phyloP scores from a whole-genome alignment of 2,113 vertebrate species.

The Callopanchax toddi region DNA sequence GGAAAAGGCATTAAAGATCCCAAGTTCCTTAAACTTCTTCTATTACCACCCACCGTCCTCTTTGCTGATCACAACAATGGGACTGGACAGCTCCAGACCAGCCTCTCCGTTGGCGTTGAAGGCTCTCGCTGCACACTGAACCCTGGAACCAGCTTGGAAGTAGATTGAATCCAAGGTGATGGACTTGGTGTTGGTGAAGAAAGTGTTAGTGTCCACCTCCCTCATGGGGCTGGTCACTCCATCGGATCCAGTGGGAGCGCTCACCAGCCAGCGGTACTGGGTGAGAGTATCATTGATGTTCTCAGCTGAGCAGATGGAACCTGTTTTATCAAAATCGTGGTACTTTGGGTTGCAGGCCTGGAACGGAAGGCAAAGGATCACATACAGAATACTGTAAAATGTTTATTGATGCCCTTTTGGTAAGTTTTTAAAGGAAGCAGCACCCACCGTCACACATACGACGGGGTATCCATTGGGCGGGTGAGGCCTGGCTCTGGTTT shows the following conservation, averaged over 20 bases:
- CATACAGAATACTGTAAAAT: not conserved
- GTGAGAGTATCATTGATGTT: slow-evolving; percentile 86
- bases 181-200: slow-evolving; percentile 87
- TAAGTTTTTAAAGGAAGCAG: not conserved
- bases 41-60: slow-evolving; percentile 78
- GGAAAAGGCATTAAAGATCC: not conserved
- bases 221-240: slow-evolving; percentile 86
- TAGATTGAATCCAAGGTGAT: slow-evolving; percentile 86
- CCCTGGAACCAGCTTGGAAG: slow-evolving; percentile 85
- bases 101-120: slow-evolving; percentile 82
- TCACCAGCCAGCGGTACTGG: slow-evolving; percentile 84
- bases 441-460: slow-evolving; percentile 81
- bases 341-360: slow-evolving; percentile 87
- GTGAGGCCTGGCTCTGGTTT: slow-evolving; percentile 73
- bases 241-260: slow-evolving; percentile 81
- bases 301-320: slow-evolving; percentile 83
- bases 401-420: not conserved
- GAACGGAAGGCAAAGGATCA: not conserved
- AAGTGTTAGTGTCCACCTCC: slow-evolving; percentile 85
- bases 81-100: slow-evolving; percentile 85
- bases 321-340: slow-evolving; percentile 85
- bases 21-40: not conserved
- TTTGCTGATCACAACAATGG: slow-evolving; percentile 77
- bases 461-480: slow-evolving; percentile 81
- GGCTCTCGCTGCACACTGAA: slow-evolving; percentile 83